These are phyloP conservation scores for Drosophila fuyamai DNA, from an alignment of 1,140 invertebrate genomes.

Conservation along the genomic window DNA sequence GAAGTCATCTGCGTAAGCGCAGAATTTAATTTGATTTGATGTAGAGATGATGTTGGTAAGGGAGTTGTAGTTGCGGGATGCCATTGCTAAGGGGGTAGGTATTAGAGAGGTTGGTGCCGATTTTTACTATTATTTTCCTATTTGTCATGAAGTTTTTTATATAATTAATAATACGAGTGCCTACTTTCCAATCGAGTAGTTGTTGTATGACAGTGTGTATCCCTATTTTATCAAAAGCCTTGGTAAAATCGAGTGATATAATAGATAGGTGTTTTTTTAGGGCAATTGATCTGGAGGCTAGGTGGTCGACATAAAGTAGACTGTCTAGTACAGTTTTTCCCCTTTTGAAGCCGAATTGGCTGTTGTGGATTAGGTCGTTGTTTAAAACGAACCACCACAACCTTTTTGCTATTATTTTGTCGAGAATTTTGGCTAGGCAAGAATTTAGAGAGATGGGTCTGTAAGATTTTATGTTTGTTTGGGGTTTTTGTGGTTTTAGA, in stretches of 20 bases:
- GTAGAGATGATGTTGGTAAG: too few species aligned
- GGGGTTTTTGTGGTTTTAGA: constrained; percentile 22
- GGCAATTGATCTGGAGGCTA: constrained; percentile 1
- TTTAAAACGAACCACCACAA: constrained; percentile 36
- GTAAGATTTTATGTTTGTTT: constrained; percentile 20
- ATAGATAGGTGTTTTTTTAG: constrained; percentile 15
- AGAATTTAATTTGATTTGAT: too few species aligned
- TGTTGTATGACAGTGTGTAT: neutral
- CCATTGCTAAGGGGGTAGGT: too few species aligned
- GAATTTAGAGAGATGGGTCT: constrained; percentile 39
- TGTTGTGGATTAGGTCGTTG: constrained; percentile 22
- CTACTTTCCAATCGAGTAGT: constrained; percentile 6
- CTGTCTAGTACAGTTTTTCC: constrained; percentile 30
- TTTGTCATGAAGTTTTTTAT: constrained; percentile 11
- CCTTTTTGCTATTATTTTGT: constrained; percentile 45
- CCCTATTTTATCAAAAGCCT: constrained; percentile 14
- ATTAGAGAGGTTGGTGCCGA: neutral
- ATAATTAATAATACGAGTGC: neutral
- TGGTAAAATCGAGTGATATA: constrained; percentile 5
- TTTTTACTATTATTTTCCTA: neutral
- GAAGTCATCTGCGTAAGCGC: too few species aligned
- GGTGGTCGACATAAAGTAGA: constrained; percentile 16
- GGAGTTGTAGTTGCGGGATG: too few species aligned
- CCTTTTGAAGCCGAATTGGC: neutral
- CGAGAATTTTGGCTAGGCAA: constrained; percentile 23